A percentile compares a stretch with the other conserved stretches of the same genome.
Conservation (phyloP, 2,113 vertebrate species). For the Podiceps cristatus region DNA sequence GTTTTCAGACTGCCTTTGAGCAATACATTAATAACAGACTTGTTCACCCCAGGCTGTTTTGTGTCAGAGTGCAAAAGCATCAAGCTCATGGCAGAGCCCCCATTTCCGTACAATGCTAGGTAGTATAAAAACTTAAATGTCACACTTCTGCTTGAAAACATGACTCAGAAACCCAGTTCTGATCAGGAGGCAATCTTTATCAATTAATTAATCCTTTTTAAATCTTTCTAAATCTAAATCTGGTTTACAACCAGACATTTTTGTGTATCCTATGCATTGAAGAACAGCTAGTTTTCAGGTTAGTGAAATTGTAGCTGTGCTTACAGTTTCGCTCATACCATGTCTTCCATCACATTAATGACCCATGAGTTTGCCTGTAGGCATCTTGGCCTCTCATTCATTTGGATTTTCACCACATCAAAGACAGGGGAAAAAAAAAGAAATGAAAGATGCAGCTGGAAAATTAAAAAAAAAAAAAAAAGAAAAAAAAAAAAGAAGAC, state of each 20-base stretch:
- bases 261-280: neutral
- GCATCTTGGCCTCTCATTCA: neutral
- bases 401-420: neutral
- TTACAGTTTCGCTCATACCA: neutral
- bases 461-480: neutral
- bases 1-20: constrained; percentile 1
- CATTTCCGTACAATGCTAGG: neutral
- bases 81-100: neutral
- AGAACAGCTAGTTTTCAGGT: neutral
- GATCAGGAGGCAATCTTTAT: neutral
- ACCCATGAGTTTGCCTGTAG: neutral
- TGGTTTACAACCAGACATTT: neutral
- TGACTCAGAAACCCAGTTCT: neutral
- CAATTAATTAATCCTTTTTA: neutral
- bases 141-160: neutral
- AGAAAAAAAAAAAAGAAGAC: neutral
- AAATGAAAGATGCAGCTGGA: neutral
- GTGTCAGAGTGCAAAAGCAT: neutral
- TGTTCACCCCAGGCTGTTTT: constrained; percentile 11
- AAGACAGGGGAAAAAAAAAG: neutral
- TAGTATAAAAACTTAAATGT: neutral
- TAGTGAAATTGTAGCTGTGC: neutral
- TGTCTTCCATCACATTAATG: neutral
- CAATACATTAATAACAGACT: neutral
- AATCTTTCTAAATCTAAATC: neutral